Evolutionary conservation across 2,113 vertebrate species (phyloP).

Genomic region (Elanoides forficatus): DNA sequence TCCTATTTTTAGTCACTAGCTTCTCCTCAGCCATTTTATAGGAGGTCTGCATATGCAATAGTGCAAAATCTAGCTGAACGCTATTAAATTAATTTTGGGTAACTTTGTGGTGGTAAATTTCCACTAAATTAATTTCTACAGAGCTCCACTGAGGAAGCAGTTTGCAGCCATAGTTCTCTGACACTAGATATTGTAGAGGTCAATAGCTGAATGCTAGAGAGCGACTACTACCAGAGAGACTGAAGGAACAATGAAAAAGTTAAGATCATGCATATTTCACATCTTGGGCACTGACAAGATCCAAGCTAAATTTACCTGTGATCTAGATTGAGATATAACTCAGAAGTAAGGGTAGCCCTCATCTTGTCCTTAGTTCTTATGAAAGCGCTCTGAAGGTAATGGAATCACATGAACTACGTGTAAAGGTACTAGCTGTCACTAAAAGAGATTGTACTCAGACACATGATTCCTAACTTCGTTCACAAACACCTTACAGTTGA

Average conservation of each 20-base stretch:
- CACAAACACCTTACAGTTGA: not conserved
- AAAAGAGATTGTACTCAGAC: not conserved
- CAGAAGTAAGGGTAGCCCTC: not conserved
- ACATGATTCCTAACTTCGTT: not conserved
- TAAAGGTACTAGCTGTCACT: not conserved
- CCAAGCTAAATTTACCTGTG: not conserved
- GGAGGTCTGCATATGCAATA: not conserved
- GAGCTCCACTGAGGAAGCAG: not conserved
- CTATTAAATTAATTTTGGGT: not conserved
- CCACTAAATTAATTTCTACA: not conserved
- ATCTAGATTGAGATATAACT: not conserved
- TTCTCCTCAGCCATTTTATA: not conserved
- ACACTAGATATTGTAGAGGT: not conserved
- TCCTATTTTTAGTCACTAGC: not conserved
- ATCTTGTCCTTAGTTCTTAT: not conserved
- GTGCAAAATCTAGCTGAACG: not conserved
- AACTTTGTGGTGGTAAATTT: not conserved
- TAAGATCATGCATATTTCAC: not conserved
- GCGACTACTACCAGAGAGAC: not conserved
- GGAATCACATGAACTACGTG: not conserved
- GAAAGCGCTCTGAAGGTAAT: not conserved
- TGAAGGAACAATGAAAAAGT: not conserved
- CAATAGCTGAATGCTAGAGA: not conserved
- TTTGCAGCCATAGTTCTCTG: not conserved
- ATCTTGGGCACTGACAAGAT: not conserved